A percentile compares a stretch with the other conserved stretches of the same genome.
Conservation (phyloP, 2,888 invertebrate genomes). For the Lumbricus terrestris region DNA sequence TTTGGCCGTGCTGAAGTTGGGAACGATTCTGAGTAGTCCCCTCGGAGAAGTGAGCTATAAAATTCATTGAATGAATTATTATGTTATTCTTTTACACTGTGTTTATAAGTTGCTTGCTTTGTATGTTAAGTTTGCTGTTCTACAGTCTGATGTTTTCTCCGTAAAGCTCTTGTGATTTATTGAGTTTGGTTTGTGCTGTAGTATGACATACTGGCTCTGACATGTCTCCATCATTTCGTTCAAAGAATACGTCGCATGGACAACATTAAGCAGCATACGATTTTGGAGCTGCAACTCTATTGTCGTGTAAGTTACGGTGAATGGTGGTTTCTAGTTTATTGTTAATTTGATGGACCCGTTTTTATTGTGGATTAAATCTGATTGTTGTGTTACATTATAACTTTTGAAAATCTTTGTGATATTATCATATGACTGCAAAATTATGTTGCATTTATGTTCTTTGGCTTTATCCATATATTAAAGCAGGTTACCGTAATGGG, state of each 20-base stretch:
- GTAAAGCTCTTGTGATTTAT: neutral
- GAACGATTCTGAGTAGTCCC: too few relatives aligned
- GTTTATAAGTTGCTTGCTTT: neutral
- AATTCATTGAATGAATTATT: too few relatives aligned
- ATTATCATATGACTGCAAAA: neutral
- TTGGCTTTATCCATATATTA: neutral
- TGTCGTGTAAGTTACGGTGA: constrained; percentile 18
- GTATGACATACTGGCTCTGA: constrained; percentile 15
- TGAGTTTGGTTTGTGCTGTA: neutral
- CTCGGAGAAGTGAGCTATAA: too few relatives aligned
- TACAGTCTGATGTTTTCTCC: neutral
- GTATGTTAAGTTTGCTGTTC: neutral
- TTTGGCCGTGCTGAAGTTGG: too few relatives aligned
- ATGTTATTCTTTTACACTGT: neutral
- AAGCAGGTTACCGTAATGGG: neutral
- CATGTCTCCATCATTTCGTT: constrained; percentile 12
- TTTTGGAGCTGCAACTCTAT: constrained; percentile 14
- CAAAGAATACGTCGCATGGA: neutral
- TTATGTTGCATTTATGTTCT: neutral
- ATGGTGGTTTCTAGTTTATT: neutral
- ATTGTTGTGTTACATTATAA: neutral
- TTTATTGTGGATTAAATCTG: neutral
- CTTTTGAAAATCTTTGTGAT: neutral
- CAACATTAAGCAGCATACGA: neutral
- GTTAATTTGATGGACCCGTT: neutral